Evolutionary conservation across 2,113 vertebrate species (phyloP).

Genomic region (Elgaria multicarinata): DNA sequence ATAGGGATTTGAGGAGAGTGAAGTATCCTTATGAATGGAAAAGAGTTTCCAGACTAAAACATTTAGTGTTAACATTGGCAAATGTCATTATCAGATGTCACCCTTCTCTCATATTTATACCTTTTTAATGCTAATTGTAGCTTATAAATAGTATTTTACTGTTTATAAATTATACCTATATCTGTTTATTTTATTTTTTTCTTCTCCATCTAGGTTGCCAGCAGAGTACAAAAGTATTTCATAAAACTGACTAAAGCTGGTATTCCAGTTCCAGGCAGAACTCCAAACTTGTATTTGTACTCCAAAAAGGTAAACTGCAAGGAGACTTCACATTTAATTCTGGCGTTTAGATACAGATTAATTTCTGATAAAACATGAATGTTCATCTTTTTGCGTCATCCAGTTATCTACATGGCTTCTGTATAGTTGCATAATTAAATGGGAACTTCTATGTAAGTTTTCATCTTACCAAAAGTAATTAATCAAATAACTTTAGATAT

Average conservation of each 20-base stretch:
- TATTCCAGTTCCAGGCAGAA: conserved; percentile 97
- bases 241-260: conserved; percentile 99
- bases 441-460: not conserved
- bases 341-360: not conserved
- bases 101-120: not conserved
- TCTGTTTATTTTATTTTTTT: conserved; percentile 7
- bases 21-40: not conserved
- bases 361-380: not conserved
- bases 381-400: not conserved
- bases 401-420: not conserved
- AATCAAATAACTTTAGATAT: not conserved
- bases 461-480: not conserved
- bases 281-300: conserved; percentile 97
- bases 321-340: conserved; percentile 20
- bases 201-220: conserved; percentile 87
- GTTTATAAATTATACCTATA: conserved; percentile 34
- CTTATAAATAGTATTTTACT: not conserved
- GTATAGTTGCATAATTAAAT: not conserved
- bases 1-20: not conserved
- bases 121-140: not conserved
- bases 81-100: not conserved
- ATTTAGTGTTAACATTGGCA: not conserved
- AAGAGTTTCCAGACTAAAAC: not conserved
- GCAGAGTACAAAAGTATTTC: conserved; percentile 98
- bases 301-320: conserved; percentile 91